Base-by-base conservation (phyloP, 2,888 invertebrate genomes). In the Erynnis tages region DNA sequence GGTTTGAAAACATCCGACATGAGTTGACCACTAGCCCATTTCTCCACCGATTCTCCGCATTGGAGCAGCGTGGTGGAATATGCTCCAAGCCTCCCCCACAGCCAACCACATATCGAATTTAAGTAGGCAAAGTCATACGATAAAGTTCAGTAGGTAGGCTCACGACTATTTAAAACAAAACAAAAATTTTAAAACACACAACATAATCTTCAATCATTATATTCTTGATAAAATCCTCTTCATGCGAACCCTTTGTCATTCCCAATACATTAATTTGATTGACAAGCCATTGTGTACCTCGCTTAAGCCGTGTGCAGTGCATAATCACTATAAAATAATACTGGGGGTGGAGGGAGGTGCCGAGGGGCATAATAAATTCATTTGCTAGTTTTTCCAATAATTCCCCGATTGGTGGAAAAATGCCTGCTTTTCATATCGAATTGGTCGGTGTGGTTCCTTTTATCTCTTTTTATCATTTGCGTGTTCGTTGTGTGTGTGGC, bases 351-450 rank as follows among this genome's bases (percentile, higher is more conserved):
- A 65, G 68, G 66, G 53, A 27, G 34, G 55, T 68, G 59, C 53
- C 56, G 67, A 71, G 65, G 67, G 73, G 72, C 67, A 78, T 85
- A 85, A 85, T 88, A 86, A 84, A 84, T 86, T 86, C 82, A 87
- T 87, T 84, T 84, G 80, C 71, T 86, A 88, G 87, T 88, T 87
- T 88, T 87, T 88, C 80, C 86, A 75, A 86, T 88, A 87, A 87
- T 88, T 76, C 69, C 76, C 68, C 84, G 71, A 88, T 88, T 88
- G 88, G 88, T 82, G 80, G 84, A 88, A 86, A 88, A 88, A 88
- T 85, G 78, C 76, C 77, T 80, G 79, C 80, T 85, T 82, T 80
- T 81, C 82, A 76, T 81, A 82, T 79, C 69, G 71, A 67, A 66
- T 61, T 69, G 66, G 65, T 65, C 65, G 68, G 71, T 69, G 75